Evolutionary conservation across 1,140 invertebrate species (phyloP).

Genomic region (Atta texana): DNA sequence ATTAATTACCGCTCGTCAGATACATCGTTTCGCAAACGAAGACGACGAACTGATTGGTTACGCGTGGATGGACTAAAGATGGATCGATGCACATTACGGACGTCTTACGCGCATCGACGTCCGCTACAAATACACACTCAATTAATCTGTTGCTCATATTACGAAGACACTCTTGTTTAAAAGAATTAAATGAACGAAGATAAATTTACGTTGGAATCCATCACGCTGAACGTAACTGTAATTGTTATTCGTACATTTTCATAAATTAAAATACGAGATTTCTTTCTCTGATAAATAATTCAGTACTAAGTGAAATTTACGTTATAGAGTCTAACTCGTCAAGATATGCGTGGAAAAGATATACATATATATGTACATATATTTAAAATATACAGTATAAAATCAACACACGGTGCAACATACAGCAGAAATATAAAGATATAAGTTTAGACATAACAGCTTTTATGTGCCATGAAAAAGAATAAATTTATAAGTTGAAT

Average conservation of each 20-base stretch:
- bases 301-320: background rate
- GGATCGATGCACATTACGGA: slow-evolving; percentile 55
- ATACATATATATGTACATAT: background rate
- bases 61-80: slow-evolving; percentile 46
- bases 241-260: slow-evolving; percentile 19
- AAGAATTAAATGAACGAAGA: slow-evolving; percentile 25
- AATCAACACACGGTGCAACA: background rate
- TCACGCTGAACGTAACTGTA: background rate
- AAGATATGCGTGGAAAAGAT: background rate
- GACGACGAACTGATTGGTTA: slow-evolving; percentile 53
- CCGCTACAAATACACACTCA: slow-evolving; percentile 21
- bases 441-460: slow-evolving; percentile 7
- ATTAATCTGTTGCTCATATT: slow-evolving; percentile 49
- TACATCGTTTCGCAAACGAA: slow-evolving; percentile 31
- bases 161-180: background rate
- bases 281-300: slow-evolving; percentile 17
- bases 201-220: background rate
- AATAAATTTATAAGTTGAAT: slow-evolving; percentile 29
- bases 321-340: background rate
- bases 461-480: background rate
- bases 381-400: background rate
- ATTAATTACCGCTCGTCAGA: slow-evolving; percentile 49
- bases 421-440: background rate
- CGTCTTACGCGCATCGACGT: slow-evolving; percentile 44
- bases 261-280: slow-evolving; percentile 28